Base-by-base conservation (phyloP, 2,113 vertebrate genomes). In the Irena cyanogastra region DNA sequence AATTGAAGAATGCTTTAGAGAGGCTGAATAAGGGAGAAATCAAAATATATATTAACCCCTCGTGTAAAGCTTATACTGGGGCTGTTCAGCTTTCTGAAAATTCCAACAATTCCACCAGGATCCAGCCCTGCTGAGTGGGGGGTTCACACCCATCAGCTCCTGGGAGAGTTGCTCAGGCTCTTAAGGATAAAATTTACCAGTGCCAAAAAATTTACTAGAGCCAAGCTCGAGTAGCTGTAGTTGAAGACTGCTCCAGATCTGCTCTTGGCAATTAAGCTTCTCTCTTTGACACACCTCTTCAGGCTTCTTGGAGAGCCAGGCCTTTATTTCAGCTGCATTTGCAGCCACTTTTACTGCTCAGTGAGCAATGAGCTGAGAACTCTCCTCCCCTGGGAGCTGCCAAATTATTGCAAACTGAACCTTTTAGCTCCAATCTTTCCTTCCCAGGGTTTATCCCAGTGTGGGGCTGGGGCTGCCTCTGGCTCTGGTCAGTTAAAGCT, bases 41-140 rank as follows among this genome's bases (percentile, higher is more conserved):
- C 44, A 45, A 37, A 39, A 52, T 21, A 20, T 23, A 8, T 37
- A 9, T 10, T 53, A 37, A 54, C 9, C 6, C 3, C 1, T 76
- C 9, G 4, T 31, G 1, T 56, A 41, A 63, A 39, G 2, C 3
- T 3, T 9, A 9, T n/a, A 2, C 31, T 37, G 68, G 16, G 30
- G 13, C 27, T 87, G 10, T 16, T 68, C 19, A 49, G 17, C 23
- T 59, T 79, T 49, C 33, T 28, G 41, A 13, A 14, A 33, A 52
- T 53, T 23, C 45, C 54, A 23, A 0, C 35, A 33, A 39, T 83
- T 57, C n/a, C 31, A 33, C 3, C 22, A 3, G 1, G 0, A 6
- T 22, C 27, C 35, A 64, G 0, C 44, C 50, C 18, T 42, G 24
- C 47, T n/a, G 33, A 31, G 1, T 15, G 42, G n/a, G 24, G 22